Conservation (phyloP, 2,888 invertebrate genomes). For the Sphecodes monilicornis region DNA sequence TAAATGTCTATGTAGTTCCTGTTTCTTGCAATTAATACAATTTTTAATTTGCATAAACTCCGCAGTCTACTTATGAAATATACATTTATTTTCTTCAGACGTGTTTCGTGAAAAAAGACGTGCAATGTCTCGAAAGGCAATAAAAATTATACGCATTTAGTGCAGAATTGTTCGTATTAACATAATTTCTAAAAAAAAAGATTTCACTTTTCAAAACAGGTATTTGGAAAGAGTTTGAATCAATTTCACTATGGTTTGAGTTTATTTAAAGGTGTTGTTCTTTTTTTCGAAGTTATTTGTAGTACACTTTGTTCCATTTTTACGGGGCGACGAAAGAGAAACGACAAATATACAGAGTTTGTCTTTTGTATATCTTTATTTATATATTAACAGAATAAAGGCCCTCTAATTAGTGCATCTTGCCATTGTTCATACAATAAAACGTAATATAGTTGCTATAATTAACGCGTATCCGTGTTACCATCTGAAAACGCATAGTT, state of each 20-base stretch:
- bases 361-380: slow-evolving; percentile 49
- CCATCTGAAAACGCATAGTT: slow-evolving; percentile 28
- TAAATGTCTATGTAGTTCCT: no score
- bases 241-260: neutral
- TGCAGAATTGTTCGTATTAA: neutral
- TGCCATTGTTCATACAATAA: slow-evolving; percentile 38
- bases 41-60: no score
- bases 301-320: neutral
- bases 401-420: slow-evolving; percentile 40
- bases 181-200: neutral
- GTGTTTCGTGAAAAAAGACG: no score
- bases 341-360: neutral
- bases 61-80: no score
- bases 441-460: slow-evolving; percentile 27
- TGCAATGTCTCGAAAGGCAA: no score
- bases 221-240: neutral
- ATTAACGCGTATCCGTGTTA: slow-evolving; percentile 30
- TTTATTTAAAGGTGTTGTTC: neutral
- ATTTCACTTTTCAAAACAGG: neutral
- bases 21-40: no score
- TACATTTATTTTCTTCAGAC: no score
- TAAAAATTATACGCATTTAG: no score
- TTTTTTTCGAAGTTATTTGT: neutral
- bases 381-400: slow-evolving; percentile 58
- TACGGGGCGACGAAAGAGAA: neutral